Base-by-base conservation (phyloP, 1,140 invertebrate genomes). In the Chlorops oryzae region DNA sequence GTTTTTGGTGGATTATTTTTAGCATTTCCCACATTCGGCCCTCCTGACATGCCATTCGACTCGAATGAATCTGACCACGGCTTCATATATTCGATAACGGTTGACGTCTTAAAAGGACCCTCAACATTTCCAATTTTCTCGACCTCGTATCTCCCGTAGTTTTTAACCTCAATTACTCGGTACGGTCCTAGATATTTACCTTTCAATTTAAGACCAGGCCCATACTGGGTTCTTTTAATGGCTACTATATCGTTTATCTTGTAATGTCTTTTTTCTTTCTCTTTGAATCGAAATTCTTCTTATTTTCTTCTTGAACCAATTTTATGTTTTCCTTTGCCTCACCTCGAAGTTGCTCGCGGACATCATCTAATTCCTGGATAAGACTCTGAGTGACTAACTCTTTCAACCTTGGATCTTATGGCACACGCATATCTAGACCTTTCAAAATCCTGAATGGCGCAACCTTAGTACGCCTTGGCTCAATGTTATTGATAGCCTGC, bases 151-250 rank as follows among this genome's bases (percentile, higher is more conserved):
- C n/a, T n/a, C 9, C 15, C 28, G 25, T 63, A 61, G 3, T 58
- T 37, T 39, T 54, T 58, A 2, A 21, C 34, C 12, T 55, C 46
- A 2, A 40, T 34, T 7, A 65, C 53, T n/a, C 52, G 22, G 41
- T 74, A 73, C 2, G 72, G 70, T n/a, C 66, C 70, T 17, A 74
- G 38, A 47, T 52, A 74, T 25, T 73, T 70, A n/a, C 43, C 50
- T 18, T 61, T 53, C 6, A 74, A 22, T 39, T 75, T 75, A 10
- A 62, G 22, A 5, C 62, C 65, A 21, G 52, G 39, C 3, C 54
- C 53, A 49, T 60, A 62, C 27, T 72, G 65, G 1, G 71, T 70
- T 38, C 63, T 41, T 43, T 65, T 62, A 10, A 72, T 73, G 15
- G 63, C 68, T n/a, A n/a, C n/a, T n/a, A n/a, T n/a, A n/a, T n/a